Base-by-base conservation (phyloP, 2,888 invertebrate species). In the Sisyra nigra region DNA sequence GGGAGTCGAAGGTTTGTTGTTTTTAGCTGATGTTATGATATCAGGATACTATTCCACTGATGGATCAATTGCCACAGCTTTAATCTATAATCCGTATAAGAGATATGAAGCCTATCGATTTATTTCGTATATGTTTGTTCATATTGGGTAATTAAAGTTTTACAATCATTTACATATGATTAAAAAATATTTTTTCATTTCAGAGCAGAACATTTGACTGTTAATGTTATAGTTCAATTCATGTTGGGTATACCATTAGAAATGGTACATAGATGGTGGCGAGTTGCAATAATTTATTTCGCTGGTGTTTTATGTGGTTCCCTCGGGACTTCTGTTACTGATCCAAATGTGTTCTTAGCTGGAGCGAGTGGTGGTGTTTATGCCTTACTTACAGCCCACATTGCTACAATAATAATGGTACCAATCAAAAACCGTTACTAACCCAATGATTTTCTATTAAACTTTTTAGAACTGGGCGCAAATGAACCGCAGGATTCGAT, bases 351-450 rank as follows among this genome's bases (percentile, higher is more conserved):
- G 11, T 82, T 72, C 54, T 65, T 94, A 36, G 89, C 86, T 0
- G 94, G 94, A 0, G 93, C 93, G 7, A 88, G 88, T 18, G 93
- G 92, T 1, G 94, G 93, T 1, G 91, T 91, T 2, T 93, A 93
- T 56, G 88, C 93, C 1, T 62, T 94, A 7, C 84, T 93, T 40
- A 81, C 91, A 0, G 93, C 92, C 1, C 93, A 94, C 56, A 74
- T 93, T 42, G 87, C 92, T 8, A 88, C 88, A 29, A 83, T 93
- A 42, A 75, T 92, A 43, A 78, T 91, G 79, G 83, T 83, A 56
- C 61, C 62, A 52, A 32, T 39, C 33, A 17, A 33, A 9, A n/a
- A n/a, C n/a, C n/a, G n/a, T n/a, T n/a, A n/a, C n/a, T n/a, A n/a
- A n/a, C n/a, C n/a, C n/a, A n/a, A n/a, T n/a, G n/a, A n/a, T n/a